Percentiles rank a stretch among this genome's conserved stretches.
These are phyloP conservation scores for Anolis apletophallus DNA, from an alignment of 2,797 vertebrate species.

Conservation along the genomic window DNA sequence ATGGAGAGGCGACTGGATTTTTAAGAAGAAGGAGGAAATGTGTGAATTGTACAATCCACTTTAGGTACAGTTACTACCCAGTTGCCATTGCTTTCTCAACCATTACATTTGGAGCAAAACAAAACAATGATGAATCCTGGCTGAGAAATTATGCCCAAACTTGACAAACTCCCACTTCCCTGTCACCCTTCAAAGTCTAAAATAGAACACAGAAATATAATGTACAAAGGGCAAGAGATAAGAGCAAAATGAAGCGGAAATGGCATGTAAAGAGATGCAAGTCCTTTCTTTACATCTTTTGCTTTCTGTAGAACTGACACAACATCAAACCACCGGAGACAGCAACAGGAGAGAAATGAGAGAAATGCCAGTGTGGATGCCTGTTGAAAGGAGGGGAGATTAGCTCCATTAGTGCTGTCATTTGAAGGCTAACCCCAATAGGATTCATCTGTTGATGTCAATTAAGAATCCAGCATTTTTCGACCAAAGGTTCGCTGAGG, in stretches of 20 bases:
- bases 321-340: slow-evolving; percentile 42
- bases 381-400: slow-evolving; percentile 39
- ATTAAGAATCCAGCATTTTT: slow-evolving; percentile 50
- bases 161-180: not conserved
- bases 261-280: not conserved
- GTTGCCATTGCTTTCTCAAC: not conserved
- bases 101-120: not conserved
- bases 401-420: slow-evolving; percentile 37
- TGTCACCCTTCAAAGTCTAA: slow-evolving; percentile 19
- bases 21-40: too few relatives aligned
- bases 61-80: not conserved
- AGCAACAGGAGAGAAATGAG: slow-evolving; percentile 38
- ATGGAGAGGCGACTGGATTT: too few relatives aligned
- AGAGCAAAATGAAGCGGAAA: slow-evolving; percentile 22
- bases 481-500: slow-evolving; percentile 48
- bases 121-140: slow-evolving; percentile 17
- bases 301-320: slow-evolving; percentile 39
- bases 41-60: too few relatives aligned
- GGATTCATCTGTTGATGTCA: slow-evolving; percentile 52
- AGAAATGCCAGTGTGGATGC: not conserved
- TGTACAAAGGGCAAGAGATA: slow-evolving; percentile 10
- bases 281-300: slow-evolving; percentile 17
- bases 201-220: slow-evolving; percentile 24
- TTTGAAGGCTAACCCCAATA: slow-evolving; percentile 30
- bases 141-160: slow-evolving; percentile 11